Base-by-base conservation (phyloP, 2,113 vertebrate species). In the Zosterops pallidus region DNA sequence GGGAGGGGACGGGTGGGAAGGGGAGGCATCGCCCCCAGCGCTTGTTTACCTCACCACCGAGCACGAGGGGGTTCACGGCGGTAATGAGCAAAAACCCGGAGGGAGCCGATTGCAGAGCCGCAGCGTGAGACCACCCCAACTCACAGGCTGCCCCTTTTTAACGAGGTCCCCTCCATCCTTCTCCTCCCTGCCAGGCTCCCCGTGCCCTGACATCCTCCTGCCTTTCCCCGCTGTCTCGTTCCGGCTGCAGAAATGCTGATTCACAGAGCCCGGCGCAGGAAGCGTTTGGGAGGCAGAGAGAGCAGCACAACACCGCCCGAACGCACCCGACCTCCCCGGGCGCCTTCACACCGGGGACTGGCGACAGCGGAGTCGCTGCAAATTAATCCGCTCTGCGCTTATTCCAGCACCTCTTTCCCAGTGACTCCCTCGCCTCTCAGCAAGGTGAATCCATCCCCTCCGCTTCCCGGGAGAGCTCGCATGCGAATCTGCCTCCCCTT, bases 171-270 rank as follows among this genome's bases (percentile, higher is more conserved):
- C 71, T 35, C 47, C 52, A 39, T 26, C 59, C 64, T 26, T 55
- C 64, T 94, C 81, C 72, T 87, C 65, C 86, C 57, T 15, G 6
- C 60, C 68, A 26, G 71, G 60, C 65, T 92, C 70, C 53, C 83
- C 5, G 20, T 5, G 47, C 76, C 79, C 95, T 60, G 56, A 28
- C 87, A 75, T 75, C 83, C 71, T 90, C 91, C 90, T 26, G 81
- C 67, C 77, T 77, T 44, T 93, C 74, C 83, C 72, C 15, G 83
- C 93, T 60, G 76, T 33, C 86, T 93, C 56, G 3, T 72, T 92
- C 44, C 12, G 14, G 20, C 59, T 86, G 90, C 87, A 96, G 92
- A 96, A 96, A 68, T 95, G 95, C 94, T 94, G 96, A 96, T 94
- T 96, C 95, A 96, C 88, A 85, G 71, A 95, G 83, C 86, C 71